Base-by-base conservation (phyloP, 1,140 invertebrate species). In the Lycorma delicatula region DNA sequence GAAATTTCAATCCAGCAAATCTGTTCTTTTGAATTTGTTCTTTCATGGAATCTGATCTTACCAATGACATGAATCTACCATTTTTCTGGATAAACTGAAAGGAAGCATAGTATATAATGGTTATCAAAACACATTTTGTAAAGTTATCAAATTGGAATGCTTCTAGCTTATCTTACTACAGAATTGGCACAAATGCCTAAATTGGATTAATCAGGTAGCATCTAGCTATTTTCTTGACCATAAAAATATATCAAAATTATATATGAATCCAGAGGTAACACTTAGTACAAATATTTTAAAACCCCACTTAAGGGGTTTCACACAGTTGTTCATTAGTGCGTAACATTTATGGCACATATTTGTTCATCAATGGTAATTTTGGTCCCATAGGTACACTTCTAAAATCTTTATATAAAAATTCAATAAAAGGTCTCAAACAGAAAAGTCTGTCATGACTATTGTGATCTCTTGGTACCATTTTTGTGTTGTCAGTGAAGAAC, bases 101-200 rank as follows among this genome's bases (percentile, higher is more conserved):
- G 38, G 28, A 54, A 36, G 20, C 63, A 28, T 11, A 5, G 41
- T 0, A 63, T 64, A 53, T 63, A 67, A 48, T 56, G 67, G 53
- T 67, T 68, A 53, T 68, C 66, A 36, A 60, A 65, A 54, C 65
- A 67, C 5, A 68, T 18, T 56, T 58, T 63, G 23, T 46, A 27
- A 51, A 61, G 44, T 20, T 51, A 6, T 18, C 56, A 23, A 22
- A 22, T 26, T 13, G 54, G 59, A 3, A 64, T 44, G 12, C 26
- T 18, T 58, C 63, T 58, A 25, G 54, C 13, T 12, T 66, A 53
- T 13, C 64, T 18, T 36, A 65, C 18, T 3, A 68, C 61, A 16
- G 60, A 48, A 44, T 62, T 63, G 12, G 59, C 56, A 47, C 61
- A 58, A 9, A 28, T 18, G 55, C 64, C 61, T 34, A 67, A 31